These are phyloP conservation scores for Scrobipalpa costella DNA, from an alignment of 2,888 invertebrate genomes.

Conservation along the genomic window DNA sequence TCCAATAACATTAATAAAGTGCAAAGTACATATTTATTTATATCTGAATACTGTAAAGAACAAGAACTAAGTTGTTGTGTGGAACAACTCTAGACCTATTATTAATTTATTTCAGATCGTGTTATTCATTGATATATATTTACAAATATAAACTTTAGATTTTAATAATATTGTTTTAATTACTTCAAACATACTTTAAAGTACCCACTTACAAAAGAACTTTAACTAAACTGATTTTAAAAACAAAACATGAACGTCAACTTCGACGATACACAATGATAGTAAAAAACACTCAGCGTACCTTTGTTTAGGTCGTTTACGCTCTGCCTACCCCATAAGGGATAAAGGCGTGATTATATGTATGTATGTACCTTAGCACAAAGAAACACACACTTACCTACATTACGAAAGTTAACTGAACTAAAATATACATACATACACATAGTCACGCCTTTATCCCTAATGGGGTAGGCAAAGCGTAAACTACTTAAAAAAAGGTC, in stretches of 20 bases:
- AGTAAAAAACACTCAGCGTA: no score
- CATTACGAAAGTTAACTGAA: no score
- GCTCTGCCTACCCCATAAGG: no score
- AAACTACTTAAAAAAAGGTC: no score
- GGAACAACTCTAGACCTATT: conserved; percentile 53
- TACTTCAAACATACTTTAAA: neutral
- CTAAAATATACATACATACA: no score
- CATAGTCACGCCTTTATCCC: no score
- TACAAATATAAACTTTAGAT: conserved; percentile 59
- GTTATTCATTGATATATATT: conserved; percentile 52
- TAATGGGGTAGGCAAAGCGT: no score
- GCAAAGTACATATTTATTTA: conserved; percentile 24
- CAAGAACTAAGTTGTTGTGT: conserved; percentile 40
- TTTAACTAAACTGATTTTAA: neutral
- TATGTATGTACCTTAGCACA: no score
- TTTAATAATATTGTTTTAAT: conserved; percentile 48
- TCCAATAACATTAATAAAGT: conserved; percentile 2
- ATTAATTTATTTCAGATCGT: conserved; percentile 51
- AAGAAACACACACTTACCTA: neutral
- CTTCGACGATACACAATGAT: no score
- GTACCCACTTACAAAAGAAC: neutral
- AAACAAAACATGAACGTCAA: neutral
- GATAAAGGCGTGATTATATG: no score
- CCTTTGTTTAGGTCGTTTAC: no score
- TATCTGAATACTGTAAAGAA: neutral